Percentiles rank a stretch among this genome's conserved stretches.
phyloP scores from a whole-genome alignment of 2,797 vertebrate genomes.

The Garrulus glandarius region DNA sequence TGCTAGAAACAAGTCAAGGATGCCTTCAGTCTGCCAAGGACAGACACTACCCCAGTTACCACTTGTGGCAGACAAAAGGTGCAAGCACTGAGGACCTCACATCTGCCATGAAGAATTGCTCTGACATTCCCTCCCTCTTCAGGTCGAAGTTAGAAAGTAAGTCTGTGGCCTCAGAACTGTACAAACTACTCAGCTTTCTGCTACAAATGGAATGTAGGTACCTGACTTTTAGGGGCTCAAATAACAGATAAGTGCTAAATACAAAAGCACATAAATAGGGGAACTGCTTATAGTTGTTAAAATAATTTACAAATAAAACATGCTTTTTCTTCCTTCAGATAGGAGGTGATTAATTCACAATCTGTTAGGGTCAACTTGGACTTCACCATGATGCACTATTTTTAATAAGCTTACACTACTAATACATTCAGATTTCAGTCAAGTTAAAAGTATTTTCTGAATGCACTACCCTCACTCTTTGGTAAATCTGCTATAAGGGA shows the following conservation, averaged over 20 bases:
- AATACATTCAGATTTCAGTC: neutral
- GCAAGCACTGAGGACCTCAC: neutral
- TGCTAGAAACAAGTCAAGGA: slow-evolving; percentile 67
- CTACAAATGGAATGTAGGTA: neutral
- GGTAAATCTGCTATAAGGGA: neutral
- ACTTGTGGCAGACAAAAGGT: neutral
- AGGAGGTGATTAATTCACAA: neutral
- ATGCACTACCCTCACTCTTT: neutral
- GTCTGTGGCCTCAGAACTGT: neutral
- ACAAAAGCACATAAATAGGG: neutral
- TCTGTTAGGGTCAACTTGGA: neutral
- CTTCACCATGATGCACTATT: neutral
- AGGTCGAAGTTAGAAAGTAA: neutral
- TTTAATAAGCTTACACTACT: neutral
- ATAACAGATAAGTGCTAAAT: neutral
- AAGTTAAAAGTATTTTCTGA: neutral
- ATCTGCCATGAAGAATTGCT: neutral
- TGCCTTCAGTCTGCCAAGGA: neutral
- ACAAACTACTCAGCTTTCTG: neutral
- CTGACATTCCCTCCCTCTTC: neutral
- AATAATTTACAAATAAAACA: neutral
- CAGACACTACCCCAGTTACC: neutral
- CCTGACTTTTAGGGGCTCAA: neutral
- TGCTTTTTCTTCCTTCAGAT: neutral
- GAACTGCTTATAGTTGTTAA: neutral